A percentile compares a stretch with the other conserved stretches of the same genome.
These are phyloP conservation scores for Acanthosepion esculentum DNA, from an alignment of 2,888 invertebrate genomes.

Conservation along the genomic window DNA sequence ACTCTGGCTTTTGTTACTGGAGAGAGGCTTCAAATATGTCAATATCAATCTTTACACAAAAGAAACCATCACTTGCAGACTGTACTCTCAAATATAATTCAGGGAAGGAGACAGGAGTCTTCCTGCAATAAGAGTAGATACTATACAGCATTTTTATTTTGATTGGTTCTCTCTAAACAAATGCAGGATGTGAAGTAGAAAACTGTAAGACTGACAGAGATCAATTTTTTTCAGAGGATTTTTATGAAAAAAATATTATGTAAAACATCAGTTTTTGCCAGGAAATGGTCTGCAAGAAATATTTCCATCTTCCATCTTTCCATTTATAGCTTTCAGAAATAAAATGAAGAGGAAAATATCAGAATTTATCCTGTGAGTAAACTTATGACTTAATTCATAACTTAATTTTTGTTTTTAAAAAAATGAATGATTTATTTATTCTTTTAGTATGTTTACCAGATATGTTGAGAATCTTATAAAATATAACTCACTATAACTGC, in stretches of 20 bases:
- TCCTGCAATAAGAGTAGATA: neutral
- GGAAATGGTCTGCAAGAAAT: neutral
- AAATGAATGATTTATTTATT: neutral
- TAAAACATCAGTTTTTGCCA: neutral
- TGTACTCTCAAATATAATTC: neutral
- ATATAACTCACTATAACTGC: neutral
- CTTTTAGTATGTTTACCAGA: neutral
- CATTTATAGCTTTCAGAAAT: too few species aligned
- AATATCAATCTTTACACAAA: neutral
- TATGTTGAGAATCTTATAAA: neutral
- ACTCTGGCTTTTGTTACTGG: too few species aligned
- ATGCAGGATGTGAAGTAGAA: neutral
- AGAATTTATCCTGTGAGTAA: too few species aligned
- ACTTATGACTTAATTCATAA: neutral
- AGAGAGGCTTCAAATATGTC: too few species aligned
- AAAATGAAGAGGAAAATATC: too few species aligned
- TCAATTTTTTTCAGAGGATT: neutral
- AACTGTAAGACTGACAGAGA: neutral
- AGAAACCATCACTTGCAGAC: neutral
- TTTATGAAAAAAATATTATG: neutral
- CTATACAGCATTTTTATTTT: neutral
- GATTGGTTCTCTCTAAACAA: neutral
- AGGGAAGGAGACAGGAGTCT: neutral
- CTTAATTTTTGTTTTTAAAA: neutral
- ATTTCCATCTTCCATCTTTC: neutral